phyloP scores from a whole-genome alignment of 2,113 vertebrate genomes.

The Halcyon senegalensis region DNA sequence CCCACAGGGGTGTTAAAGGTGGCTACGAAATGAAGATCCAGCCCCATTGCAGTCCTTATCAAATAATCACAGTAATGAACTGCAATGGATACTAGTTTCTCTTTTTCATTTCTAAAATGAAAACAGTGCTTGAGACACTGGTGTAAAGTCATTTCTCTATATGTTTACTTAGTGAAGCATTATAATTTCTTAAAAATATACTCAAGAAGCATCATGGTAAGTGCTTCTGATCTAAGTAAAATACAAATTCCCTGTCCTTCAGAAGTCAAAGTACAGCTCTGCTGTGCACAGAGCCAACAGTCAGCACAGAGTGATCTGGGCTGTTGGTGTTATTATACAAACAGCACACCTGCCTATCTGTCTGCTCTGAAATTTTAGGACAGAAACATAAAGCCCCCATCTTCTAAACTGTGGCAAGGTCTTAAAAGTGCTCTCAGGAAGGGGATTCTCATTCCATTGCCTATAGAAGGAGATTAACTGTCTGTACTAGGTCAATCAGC shows the following conservation, averaged over 20 bases:
- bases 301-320: neutral
- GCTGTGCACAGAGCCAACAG: neutral
- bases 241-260: neutral
- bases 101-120: neutral
- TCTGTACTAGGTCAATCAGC: neutral
- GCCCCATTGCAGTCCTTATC: neutral
- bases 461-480: neutral
- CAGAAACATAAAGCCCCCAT: neutral
- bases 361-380: neutral
- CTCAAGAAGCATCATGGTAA: neutral
- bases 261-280: neutral
- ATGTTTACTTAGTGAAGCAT: neutral
- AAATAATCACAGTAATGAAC: neutral
- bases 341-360: neutral
- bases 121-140: neutral
- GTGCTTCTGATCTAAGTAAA: neutral
- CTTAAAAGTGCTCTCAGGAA: neutral
- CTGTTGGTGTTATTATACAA: neutral
- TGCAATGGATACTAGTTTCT: neutral
- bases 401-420: neutral
- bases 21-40: neutral
- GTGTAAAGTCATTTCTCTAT: neutral
- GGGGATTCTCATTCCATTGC: neutral
- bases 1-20: neutral
- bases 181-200: neutral